Evolutionary conservation across 2,888 invertebrate species (phyloP), one percentile per base, ranked within the genome.

Genomic region (Mesorhabditis belari): DNA sequence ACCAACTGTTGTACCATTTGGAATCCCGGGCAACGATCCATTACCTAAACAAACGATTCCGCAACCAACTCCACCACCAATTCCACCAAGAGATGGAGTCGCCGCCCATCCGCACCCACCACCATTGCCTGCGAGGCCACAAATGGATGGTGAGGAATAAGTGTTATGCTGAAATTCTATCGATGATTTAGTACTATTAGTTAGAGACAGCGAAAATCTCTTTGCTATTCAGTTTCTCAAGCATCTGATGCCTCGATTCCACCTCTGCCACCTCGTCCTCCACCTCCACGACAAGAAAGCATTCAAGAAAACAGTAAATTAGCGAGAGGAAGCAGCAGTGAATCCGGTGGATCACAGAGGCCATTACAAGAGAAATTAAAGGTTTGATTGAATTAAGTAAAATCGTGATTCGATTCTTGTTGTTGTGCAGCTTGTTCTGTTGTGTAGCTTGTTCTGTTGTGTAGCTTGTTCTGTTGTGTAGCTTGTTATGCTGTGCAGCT

Each of bases 51-150:
- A 4, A 51, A 27, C 55, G 28, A 57, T 28, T 21, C 23, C 52
- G 5, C 55, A 49, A 2, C 28, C 58, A 27, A 35, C 57, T n/a
- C 27, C 62, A 0, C 58, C 62, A 5, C 49, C 60, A 4, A 24
- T 53, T 24, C 49, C 64, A 0, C 62, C 63, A 19, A 49, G 59
- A 28, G 50, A 44, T 0, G 25, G 44, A 25, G 58, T 62, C 0
- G 60, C 61, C 28, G 44, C 53, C 26, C n/a, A n/a, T n/a, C 44
- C 55, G n/a, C 58, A 17, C n/a, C 52, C 60, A 21, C 54, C 58
- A 50, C 44, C 62, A 19, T 58, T 58, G 9, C 23, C 61, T 50
- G 29, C 63, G 35, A 58, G 57, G 29, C 63, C 67, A 25, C 66
- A 57, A 19, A 65, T 65, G n/a, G 57, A 64, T 5, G 54, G 69